Base-by-base conservation (phyloP, 2,888 invertebrate species). In the Ichneumoninae sp. region DNA sequence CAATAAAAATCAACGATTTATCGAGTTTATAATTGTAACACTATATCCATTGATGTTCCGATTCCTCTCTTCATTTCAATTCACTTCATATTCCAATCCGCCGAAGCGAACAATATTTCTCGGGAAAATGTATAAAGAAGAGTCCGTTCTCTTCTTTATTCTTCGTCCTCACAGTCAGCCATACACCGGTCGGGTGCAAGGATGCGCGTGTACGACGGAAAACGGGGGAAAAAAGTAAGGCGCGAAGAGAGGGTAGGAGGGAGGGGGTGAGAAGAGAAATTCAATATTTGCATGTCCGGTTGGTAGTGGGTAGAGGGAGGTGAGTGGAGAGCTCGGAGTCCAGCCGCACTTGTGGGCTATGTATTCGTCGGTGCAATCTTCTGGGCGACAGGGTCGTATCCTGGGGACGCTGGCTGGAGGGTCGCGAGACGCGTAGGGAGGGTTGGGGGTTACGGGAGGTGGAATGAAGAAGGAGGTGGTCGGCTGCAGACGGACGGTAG, bases 231-330 rank as follows among this genome's bases (percentile, higher is more conserved):
- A 77, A 65, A 50, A 44, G 62, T 57, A 57, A 60, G 44, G 40
- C n/a, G 71, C 13, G 26, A 36, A 71, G 30, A 8, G 19, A 33
- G 54, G 40, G 30, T 44, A 78, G 50, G 75, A 66, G 69, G 79
- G 44, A 47, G 68, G 66, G 75, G 66, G 26, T 70, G 80, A 60
- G 78, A 83, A 86, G 86, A 87, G 87, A 89, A 89, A 90, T 90
- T 89, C 90, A 89, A 90, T 89, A 90, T 90, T 90, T 90, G 90
- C 89, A 89, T 89, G 89, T 90, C 89, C 90, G 86, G 84, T 83
- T 83, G 75, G 80, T 60, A 85, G 50, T 83, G 66, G 80, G 47
- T 33, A 19, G 52, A n/a, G 60, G 60, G 36, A 70, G 75, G 71
- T 79, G 77, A 80, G 74, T 74, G 33, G 62, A 33, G 62, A 62